Evolutionary conservation across 2,113 vertebrate genomes (phyloP), one percentile per base, ranked within the genome.

Genomic region (Paedocypris sp.): DNA sequence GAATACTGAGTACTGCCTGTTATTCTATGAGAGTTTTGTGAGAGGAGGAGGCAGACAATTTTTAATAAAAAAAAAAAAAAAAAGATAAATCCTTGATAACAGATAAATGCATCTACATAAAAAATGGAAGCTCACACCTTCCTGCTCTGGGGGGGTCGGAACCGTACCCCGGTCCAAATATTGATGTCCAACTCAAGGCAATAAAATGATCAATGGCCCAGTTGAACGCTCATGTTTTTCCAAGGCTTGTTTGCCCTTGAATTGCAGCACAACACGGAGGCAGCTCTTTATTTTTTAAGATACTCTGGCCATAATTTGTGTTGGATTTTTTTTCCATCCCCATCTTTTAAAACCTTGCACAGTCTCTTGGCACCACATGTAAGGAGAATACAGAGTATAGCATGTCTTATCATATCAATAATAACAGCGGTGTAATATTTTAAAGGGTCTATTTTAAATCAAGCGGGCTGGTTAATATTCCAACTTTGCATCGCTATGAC

Each of bases 241-340:
- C 29, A 60, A 46, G 49, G 28, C 69, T 64, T 6, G 76, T 72
- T 70, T 76, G 76, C 75, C 76, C 72, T 53, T 43, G 67, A 63
- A 42, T 52, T 62, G 23, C 57, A 11, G 54, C 63, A 56, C 53
- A 65, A 73, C 51, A 64, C 58, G 49, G 59, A 22, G 18, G 68
- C 65, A 66, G 59, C 75, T 72, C 56, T 71, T 62, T 46, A 51
- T 51, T 48, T 45, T n/a, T 53, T 64, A 42, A 61, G 38, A 10
- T 36, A 71, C 47, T 32, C 36, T 43, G 13, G 67, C 70, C 62
- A 75, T 75, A 65, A 61, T 72, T 61, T 76, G 57, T 33, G 72
- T 71, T 66, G 59, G 68, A 67, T 77, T 61, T 73, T 66, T 74
- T 71, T 60, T 53, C 70, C 2, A 18, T 7, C 13, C 25, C 20